Percentiles rank a stretch among this genome's conserved stretches.
Evolutionary conservation across 2,888 invertebrate genomes (phyloP).

Genomic region (Crocallis elinguaria): DNA sequence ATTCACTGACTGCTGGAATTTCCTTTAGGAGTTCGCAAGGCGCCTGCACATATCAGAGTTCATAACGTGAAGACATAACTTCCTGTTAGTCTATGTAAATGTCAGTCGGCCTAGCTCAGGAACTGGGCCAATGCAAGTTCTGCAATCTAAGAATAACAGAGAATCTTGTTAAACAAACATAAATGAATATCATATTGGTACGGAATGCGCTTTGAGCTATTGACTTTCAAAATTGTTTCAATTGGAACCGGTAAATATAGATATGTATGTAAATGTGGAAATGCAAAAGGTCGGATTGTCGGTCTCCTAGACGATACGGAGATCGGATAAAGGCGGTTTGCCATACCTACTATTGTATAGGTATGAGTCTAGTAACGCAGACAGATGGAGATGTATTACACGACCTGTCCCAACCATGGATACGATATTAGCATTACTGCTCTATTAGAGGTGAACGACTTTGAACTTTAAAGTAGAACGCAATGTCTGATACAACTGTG

Average conservation of each 20-base stretch:
- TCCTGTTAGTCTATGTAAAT: constrained; percentile 36
- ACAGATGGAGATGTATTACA: constrained; percentile 32
- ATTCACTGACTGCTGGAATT: constrained; percentile 32
- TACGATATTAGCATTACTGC: constrained; percentile 19
- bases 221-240: constrained; percentile 27
- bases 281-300: constrained; percentile 32
- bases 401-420: constrained; percentile 11
- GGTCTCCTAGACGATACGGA: constrained; percentile 28
- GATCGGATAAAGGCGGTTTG: constrained; percentile 33
- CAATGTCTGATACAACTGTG: not conserved
- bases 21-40: constrained; percentile 29
- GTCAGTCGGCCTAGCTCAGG: constrained; percentile 14
- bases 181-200: constrained; percentile 23
- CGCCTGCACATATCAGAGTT: constrained; percentile 35
- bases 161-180: constrained; percentile 22
- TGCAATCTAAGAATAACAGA: constrained; percentile 24
- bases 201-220: constrained; percentile 18
- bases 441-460: constrained; percentile 13
- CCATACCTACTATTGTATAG: constrained; percentile 30
- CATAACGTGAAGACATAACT: constrained; percentile 32
- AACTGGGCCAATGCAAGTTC: constrained; percentile 26
- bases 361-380: constrained; percentile 26
- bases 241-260: constrained; percentile 18
- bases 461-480: constrained; percentile 10
- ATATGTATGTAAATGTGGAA: constrained; percentile 31